A percentile compares a stretch with the other conserved stretches of the same genome.
These are phyloP conservation scores for Aradophagus sp. DNA, from an alignment of 1,140 invertebrate species.

Conservation along the genomic window DNA sequence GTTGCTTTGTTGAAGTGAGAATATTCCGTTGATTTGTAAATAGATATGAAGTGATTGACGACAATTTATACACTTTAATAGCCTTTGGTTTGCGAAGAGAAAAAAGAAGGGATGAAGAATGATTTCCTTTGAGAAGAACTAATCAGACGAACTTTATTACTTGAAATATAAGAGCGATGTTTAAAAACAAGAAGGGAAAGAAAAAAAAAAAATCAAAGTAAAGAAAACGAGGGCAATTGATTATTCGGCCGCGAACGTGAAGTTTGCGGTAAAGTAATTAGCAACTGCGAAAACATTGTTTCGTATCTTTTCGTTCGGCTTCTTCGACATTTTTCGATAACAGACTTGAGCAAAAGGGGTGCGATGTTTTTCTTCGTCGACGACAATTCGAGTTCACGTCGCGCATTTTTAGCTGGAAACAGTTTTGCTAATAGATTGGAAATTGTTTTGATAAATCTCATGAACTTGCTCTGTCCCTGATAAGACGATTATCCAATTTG, in stretches of 20 bases:
- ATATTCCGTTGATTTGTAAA: too few species aligned
- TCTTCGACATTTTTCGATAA: slow-evolving; percentile 25
- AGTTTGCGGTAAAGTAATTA: slow-evolving; percentile 32
- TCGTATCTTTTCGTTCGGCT: too few species aligned
- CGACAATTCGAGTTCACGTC: slow-evolving; percentile 23
- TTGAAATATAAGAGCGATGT: slow-evolving; percentile 29
- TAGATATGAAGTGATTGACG: too few species aligned
- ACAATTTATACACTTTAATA: too few species aligned
- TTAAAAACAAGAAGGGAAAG: too few species aligned
- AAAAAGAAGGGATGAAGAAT: too few species aligned
- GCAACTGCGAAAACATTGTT: slow-evolving; percentile 30
- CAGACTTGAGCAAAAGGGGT: slow-evolving; percentile 14
- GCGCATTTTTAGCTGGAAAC: slow-evolving; percentile 44
- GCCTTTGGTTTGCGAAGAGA: too few species aligned
- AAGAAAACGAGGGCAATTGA: slow-evolving; percentile 22
- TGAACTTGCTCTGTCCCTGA: slow-evolving; percentile 49
- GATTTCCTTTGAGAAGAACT: too few species aligned
- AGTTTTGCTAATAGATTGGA: slow-evolving; percentile 29
- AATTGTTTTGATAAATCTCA: slow-evolving; percentile 54
- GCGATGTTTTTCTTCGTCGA: slow-evolving; percentile 15
- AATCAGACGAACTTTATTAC: too few species aligned
- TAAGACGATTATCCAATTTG: slow-evolving; percentile 50
- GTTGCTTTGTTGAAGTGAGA: too few species aligned
- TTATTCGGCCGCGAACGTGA: slow-evolving; percentile 13
- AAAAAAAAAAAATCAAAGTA: slow-evolving; percentile 31